A percentile compares a stretch with the other conserved stretches of the same genome.
Conservation (phyloP, 2,113 vertebrate species). For the Lophochroa leadbeateri region DNA sequence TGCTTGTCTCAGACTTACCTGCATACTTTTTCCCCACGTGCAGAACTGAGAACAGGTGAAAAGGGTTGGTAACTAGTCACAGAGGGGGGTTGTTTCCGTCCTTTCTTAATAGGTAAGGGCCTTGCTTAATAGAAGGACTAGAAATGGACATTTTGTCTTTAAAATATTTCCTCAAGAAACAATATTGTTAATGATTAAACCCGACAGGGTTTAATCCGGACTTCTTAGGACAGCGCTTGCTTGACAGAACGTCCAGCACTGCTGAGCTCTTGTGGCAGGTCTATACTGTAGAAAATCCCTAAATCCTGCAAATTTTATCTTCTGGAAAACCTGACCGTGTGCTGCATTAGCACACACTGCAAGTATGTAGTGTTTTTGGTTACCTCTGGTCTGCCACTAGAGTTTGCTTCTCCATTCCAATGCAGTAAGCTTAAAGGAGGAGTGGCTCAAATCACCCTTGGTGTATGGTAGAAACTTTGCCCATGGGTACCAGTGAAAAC, state of each 20-base stretch:
- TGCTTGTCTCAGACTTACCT: neutral
- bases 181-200: neutral
- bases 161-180: neutral
- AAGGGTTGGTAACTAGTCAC: neutral
- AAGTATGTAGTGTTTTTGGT: fast-evolving
- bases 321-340: neutral
- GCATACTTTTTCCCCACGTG: neutral
- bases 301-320: neutral
- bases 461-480: neutral
- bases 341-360: fast-evolving
- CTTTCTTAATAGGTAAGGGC: neutral
- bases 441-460: neutral
- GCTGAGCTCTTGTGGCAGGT: neutral
- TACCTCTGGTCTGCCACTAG: neutral
- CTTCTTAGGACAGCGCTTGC: neutral
- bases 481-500: neutral
- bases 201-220: neutral
- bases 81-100: neutral
- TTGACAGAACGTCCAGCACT: neutral
- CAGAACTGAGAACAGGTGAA: neutral
- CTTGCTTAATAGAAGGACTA: neutral
- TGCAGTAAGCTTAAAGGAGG: neutral
- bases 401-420: neutral
- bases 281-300: neutral
- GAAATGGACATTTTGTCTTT: neutral